Evolutionary conservation across 2,113 vertebrate species (phyloP).

Genomic region (Crotophaga sulcirostris): DNA sequence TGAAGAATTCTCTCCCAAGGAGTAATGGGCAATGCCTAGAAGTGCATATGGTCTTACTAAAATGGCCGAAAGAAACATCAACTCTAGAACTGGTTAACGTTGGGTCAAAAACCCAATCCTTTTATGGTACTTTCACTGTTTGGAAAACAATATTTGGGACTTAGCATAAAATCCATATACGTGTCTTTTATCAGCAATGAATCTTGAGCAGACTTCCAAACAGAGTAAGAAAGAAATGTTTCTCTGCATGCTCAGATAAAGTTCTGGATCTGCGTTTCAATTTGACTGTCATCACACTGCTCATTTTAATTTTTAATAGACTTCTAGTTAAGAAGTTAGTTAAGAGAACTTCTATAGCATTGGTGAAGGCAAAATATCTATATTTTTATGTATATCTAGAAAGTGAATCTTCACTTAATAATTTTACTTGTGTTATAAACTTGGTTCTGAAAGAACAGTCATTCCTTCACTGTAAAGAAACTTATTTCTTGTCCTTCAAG

Average conservation of each 20-base stretch:
- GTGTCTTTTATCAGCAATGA: background rate
- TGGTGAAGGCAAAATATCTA: background rate
- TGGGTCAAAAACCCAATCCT: background rate
- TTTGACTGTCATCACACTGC: background rate
- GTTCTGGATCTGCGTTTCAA: background rate
- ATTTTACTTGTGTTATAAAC: background rate
- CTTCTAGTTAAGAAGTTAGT: background rate
- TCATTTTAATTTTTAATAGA: background rate
- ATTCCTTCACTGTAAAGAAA: background rate
- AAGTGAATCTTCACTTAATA: background rate
- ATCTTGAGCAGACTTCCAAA: background rate
- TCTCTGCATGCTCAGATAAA: background rate
- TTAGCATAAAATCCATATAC: background rate
- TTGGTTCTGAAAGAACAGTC: background rate
- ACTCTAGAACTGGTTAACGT: background rate
- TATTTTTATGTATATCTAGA: too few species aligned
- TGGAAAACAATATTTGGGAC: background rate
- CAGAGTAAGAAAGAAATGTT: background rate
- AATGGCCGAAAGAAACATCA: background rate
- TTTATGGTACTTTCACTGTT: background rate
- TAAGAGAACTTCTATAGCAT: background rate
- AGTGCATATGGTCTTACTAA: background rate
- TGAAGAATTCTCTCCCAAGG: background rate
- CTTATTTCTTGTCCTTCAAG: background rate
- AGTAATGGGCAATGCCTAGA: background rate